Conservation (phyloP, 1,140 invertebrate genomes). For the Homarus americanus region DNA sequence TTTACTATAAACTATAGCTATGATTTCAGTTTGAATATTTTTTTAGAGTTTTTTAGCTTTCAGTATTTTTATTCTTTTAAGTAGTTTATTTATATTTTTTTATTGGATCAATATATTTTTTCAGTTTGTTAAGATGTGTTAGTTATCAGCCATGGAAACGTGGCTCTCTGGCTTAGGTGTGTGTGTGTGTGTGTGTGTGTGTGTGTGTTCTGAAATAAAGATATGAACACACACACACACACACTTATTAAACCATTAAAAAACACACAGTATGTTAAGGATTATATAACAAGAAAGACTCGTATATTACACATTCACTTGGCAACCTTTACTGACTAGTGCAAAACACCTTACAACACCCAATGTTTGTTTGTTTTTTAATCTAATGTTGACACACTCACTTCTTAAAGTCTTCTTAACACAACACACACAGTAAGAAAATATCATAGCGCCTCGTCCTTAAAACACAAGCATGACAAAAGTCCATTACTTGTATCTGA, state of each 20-base stretch:
- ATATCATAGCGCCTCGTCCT: conserved; percentile 41
- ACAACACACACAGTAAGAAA: conserved; percentile 40
- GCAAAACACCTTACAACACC: conserved; percentile 61
- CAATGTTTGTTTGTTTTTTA: conserved; percentile 20
- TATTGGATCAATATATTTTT: too few species aligned
- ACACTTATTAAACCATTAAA: too few species aligned
- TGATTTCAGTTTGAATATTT: too few species aligned
- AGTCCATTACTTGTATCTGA: not conserved
- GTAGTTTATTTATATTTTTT: too few species aligned
- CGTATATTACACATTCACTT: conserved; percentile 32
- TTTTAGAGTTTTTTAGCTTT: too few species aligned
- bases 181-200: not conserved
- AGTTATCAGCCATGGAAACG: too few species aligned
- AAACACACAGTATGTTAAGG: not conserved
- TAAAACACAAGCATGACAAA: conserved; percentile 4
- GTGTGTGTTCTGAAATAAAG: too few species aligned
- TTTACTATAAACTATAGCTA: too few species aligned
- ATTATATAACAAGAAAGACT: conserved; percentile 2
- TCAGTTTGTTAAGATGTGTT: too few species aligned
- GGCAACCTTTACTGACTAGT: conserved; percentile 65
- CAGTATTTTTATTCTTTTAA: too few species aligned
- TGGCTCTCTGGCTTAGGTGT: too few species aligned
- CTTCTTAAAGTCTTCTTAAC: conserved; percentile 1
- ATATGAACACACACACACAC: too few species aligned
- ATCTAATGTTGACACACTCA: not conserved